Percentiles rank a stretch among this genome's conserved stretches.
phyloP scores from a whole-genome alignment of 2,113 vertebrate species.

The Oncorhynchus keta region DNA sequence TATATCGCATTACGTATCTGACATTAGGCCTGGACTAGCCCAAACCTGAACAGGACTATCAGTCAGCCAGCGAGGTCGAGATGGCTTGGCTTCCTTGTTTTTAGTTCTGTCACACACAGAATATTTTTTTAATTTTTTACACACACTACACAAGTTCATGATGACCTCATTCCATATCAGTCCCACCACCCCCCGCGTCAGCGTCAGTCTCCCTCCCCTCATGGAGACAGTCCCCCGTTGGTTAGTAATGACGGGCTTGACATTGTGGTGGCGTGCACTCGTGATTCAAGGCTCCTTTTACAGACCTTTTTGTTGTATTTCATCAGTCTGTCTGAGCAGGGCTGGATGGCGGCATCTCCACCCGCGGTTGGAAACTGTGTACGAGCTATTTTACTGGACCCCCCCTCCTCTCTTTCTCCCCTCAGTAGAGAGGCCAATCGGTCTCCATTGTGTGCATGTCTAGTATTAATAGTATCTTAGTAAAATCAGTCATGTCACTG shows the following conservation, averaged over 20 bases:
- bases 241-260: slow-evolving; percentile 34
- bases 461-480: slow-evolving; percentile 16
- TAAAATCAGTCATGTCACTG: neutral
- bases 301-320: slow-evolving; percentile 16
- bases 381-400: slow-evolving; percentile 6
- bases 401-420: neutral
- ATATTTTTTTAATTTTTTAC: too few species aligned
- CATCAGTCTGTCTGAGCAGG: slow-evolving; percentile 14
- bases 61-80: too few species aligned
- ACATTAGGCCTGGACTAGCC: too few species aligned
- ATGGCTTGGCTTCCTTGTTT: too few species aligned
- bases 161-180: slow-evolving; percentile 38
- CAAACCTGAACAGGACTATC: neutral
- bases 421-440: neutral
- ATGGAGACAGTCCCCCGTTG: slow-evolving; percentile 2
- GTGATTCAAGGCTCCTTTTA: slow-evolving; percentile 19
- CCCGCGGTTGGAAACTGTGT: slow-evolving; percentile 1
- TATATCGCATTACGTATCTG: too few species aligned
- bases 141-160: neutral
- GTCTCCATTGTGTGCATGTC: slow-evolving; percentile 27
- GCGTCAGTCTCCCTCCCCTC: neutral
- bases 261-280: neutral
- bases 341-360: slow-evolving; percentile 1
- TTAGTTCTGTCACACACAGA: too few species aligned
- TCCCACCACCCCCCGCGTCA: neutral